phyloP scores from a whole-genome alignment of 2,888 invertebrate genomes.

The Harpagoxenus sublaevis region DNA sequence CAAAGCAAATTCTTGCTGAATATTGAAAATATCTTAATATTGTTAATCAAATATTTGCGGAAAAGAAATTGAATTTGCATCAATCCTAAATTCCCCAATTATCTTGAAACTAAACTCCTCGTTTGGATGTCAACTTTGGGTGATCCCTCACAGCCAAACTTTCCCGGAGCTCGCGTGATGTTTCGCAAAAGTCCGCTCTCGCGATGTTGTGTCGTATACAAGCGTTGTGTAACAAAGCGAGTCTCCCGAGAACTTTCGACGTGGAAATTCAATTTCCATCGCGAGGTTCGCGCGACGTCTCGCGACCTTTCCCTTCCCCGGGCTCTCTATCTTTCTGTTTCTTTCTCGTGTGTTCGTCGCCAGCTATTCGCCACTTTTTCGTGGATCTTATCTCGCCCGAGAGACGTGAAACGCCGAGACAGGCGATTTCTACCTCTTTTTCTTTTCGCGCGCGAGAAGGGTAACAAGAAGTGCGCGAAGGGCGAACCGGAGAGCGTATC shows the following conservation, averaged over 20 bases:
- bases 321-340: constrained; percentile 15
- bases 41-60: background rate
- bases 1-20: background rate
- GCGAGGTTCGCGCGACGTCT: constrained; percentile 66
- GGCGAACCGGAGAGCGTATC: constrained; percentile 11
- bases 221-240: constrained; percentile 64
- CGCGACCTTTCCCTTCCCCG: constrained; percentile 58
- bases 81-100: background rate
- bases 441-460: constrained; percentile 33
- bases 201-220: constrained; percentile 58
- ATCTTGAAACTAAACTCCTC: constrained; percentile 20
- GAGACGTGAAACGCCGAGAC: constrained; percentile 67
- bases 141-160: constrained; percentile 45
- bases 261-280: constrained; percentile 77
- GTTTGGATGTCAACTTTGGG: constrained; percentile 23
- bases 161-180: constrained; percentile 19
- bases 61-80: background rate
- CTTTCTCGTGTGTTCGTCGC: constrained; percentile 19
- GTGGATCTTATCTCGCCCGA: constrained; percentile 70
- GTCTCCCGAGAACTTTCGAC: constrained; percentile 75
- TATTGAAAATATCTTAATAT: background rate
- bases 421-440: constrained; percentile 61
- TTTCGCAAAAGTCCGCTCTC: constrained; percentile 60
- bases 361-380: constrained; percentile 56
- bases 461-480: constrained; percentile 17